phyloP scores from a whole-genome alignment of 2,113 vertebrate species.

The Balaeniceps rex region DNA sequence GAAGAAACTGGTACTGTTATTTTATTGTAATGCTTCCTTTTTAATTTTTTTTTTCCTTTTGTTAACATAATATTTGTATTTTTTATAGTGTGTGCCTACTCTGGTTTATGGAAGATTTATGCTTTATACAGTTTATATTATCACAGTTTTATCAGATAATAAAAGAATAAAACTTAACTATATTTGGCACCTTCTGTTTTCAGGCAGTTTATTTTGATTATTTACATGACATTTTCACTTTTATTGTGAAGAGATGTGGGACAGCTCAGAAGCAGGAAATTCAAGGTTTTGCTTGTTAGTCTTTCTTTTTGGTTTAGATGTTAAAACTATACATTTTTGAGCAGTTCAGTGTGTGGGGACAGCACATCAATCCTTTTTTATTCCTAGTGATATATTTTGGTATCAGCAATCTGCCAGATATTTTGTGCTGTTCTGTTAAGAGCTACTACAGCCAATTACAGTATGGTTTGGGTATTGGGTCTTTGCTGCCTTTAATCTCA shows the following conservation, averaged over 20 bases:
- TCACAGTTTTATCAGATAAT: not conserved
- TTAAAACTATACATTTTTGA: not conserved
- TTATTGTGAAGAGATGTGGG: not conserved
- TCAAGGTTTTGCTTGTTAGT: not conserved
- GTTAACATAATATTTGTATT: not conserved
- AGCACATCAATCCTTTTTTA: not conserved
- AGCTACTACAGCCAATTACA: not conserved
- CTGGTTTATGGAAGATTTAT: not conserved
- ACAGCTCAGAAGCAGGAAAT: not conserved
- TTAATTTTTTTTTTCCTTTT: not conserved
- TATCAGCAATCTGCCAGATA: not conserved
- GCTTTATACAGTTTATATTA: not conserved
- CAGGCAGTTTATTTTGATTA: not conserved
- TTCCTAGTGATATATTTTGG: not conserved
- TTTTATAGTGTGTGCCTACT: not conserved
- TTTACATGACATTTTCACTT: not conserved
- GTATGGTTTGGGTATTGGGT: too few species aligned
- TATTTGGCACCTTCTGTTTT: not conserved
- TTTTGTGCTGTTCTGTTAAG: not conserved
- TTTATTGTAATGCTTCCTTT: constrained; percentile 21
- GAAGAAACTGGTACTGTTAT: not conserved
- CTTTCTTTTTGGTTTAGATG: not conserved
- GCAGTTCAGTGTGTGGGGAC: not conserved
- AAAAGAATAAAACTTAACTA: not conserved
- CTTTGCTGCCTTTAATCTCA: not conserved